Evolutionary conservation across 2,888 invertebrate genomes (phyloP).

Genomic region (Nymphalis c-album): DNA sequence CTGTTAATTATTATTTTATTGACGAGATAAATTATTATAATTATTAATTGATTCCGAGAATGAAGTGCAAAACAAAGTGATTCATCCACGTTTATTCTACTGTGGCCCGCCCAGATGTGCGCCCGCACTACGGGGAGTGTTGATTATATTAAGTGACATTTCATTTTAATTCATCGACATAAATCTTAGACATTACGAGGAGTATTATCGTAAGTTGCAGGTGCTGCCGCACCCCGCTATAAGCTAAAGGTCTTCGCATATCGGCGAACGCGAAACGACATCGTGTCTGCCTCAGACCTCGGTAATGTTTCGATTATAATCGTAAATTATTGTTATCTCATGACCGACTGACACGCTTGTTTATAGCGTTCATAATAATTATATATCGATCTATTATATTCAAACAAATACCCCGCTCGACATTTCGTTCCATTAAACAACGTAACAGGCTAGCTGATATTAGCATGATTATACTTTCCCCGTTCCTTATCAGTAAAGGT

Average conservation of each 20-base stretch:
- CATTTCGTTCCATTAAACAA: background rate
- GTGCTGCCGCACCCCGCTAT: conserved; percentile 56
- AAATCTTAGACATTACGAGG: conserved; percentile 70
- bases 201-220: conserved; percentile 59
- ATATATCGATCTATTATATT: conserved; percentile 24
- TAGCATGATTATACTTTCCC: conserved; percentile 4
- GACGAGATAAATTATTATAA: conserved; percentile 73
- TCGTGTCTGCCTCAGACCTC: conserved; percentile 50
- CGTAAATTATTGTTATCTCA: conserved; percentile 30
- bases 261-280: conserved; percentile 56
- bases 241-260: conserved; percentile 57
- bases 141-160: conserved; percentile 78
- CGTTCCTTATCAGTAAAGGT: background rate
- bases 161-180: conserved; percentile 71
- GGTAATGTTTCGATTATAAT: conserved; percentile 30
- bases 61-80: conserved; percentile 77
- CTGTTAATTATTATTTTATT: conserved; percentile 78
- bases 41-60: conserved; percentile 76
- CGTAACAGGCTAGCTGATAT: background rate
- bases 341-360: conserved; percentile 24
- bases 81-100: conserved; percentile 66
- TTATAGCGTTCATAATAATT: conserved; percentile 13
- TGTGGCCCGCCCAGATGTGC: conserved; percentile 57
- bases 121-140: conserved; percentile 62
- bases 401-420: background rate